Evolutionary conservation across 2,888 invertebrate genomes (phyloP).

Genomic region (Lasius fuliginosus): DNA sequence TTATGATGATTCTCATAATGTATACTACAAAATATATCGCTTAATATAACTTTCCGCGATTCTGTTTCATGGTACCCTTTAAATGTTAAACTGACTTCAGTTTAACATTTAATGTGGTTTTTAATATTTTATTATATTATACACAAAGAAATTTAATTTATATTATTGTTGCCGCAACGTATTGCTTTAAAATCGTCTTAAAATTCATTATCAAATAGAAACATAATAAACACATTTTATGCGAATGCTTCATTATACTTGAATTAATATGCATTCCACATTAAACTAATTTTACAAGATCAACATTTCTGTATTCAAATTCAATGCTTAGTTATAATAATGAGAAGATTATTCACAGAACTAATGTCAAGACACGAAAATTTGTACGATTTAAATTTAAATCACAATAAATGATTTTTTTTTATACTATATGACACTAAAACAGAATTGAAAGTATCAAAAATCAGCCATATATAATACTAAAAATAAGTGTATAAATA

Average conservation of each 20-base stretch:
- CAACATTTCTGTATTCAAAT: not conserved
- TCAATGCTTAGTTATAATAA: slow-evolving; percentile 3
- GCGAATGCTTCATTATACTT: not conserved
- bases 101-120: slow-evolving; percentile 1
- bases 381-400: not conserved
- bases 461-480: not conserved
- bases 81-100: not conserved
- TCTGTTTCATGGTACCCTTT: not conserved
- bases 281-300: slow-evolving; percentile 5
- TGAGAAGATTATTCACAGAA: not conserved
- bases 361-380: not conserved
- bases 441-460: not conserved
- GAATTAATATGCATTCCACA: not conserved
- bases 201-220: not conserved
- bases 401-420: not conserved
- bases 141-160: slow-evolving; percentile 1
- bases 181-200: not conserved
- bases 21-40: slow-evolving; percentile 30
- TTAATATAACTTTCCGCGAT: slow-evolving; percentile 2
- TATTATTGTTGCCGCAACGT: not conserved
- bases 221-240: not conserved
- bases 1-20: slow-evolving; percentile 36
- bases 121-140: not conserved
- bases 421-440: not conserved
- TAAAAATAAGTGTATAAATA: slow-evolving; percentile 2